Evolutionary conservation across 2,888 invertebrate species (phyloP), one percentile per base, ranked within the genome.

Genomic region (Meghimatium bilineatum): DNA sequence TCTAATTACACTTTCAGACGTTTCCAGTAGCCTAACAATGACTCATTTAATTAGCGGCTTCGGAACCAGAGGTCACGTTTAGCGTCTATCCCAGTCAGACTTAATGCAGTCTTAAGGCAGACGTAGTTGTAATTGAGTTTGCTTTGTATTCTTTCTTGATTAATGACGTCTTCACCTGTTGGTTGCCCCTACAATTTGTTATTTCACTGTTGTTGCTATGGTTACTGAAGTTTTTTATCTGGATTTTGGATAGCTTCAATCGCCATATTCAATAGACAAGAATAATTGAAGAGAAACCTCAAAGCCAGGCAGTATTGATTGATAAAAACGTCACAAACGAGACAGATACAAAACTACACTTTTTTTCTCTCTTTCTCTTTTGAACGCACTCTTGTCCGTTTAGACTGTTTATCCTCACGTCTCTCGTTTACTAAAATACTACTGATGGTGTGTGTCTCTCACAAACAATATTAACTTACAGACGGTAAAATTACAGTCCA

Each of bases 201-300:
- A 63, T 63, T n/a, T 29, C 63, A 63, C 29, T 63, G 56, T 5
- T 63, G 63, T 63, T 63, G 63, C 29, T 63, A 63, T 63, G 63
- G 63, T n/a, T 63, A 63, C 63, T 63, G 63, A n/a, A 29, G 2
- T 63, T 63, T n/a, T 63, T 63, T n/a, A 63, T 63, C 63, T 63
- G 29, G 26, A 63, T 29, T 63, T 63, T n/a, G 29, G 63, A 63
- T 29, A n/a, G n/a, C 63, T 63, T 29, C 29, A 63, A 63, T 29
- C 29, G 12, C 12, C 6, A 63, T 63, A 63, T 63, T 26, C n/a
- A 63, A 63, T n/a, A n/a, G 63, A 63, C 29, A n/a, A 63, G 63
- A 29, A 63, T 63, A 29, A 63, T 29, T 5, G n/a, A 63, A 29
- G 63, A 29, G 3, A 29, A 29, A 63, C 5, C 29, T 2, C 10